A percentile compares a stretch with the other conserved stretches of the same genome.
Conservation (phyloP, 2,113 vertebrate species). For the Tiliqua scincoides region DNA sequence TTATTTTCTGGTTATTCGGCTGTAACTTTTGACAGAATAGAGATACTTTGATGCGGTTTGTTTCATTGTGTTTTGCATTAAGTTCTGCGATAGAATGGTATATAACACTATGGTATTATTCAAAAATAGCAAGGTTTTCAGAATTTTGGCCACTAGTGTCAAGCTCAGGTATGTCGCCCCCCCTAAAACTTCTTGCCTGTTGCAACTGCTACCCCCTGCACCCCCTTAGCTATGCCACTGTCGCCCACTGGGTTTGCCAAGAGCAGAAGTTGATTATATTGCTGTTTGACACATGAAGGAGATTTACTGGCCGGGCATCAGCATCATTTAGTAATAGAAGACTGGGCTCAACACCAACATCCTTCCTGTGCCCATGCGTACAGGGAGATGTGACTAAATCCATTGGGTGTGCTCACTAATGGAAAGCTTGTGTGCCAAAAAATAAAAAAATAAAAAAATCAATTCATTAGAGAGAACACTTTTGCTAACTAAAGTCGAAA, state of each 20-base stretch:
- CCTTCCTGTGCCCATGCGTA: not conserved
- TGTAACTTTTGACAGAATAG: too few relatives aligned
- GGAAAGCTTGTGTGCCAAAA: not conserved
- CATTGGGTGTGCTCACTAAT: not conserved
- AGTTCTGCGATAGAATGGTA: too few relatives aligned
- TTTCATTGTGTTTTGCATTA: too few relatives aligned
- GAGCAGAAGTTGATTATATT: not conserved
- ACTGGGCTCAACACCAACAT: not conserved
- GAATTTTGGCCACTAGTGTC: too few relatives aligned
- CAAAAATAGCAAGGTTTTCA: too few relatives aligned
- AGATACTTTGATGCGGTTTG: too few relatives aligned
- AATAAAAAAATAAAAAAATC: not conserved
- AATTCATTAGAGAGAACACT: not conserved
- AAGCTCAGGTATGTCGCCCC: too few relatives aligned
- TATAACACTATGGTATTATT: too few relatives aligned
- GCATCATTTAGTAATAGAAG: not conserved
- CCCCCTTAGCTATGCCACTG: too few relatives aligned
- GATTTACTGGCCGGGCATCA: not conserved
- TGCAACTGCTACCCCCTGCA: too few relatives aligned
- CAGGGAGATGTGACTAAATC: not conserved
- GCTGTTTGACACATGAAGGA: not conserved
- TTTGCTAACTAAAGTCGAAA: conserved; percentile 1
- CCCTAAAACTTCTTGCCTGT: too few relatives aligned
- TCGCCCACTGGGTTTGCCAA: not conserved
- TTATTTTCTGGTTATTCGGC: too few relatives aligned